Base-by-base conservation (phyloP, 2,113 vertebrate species). In the Oxyura jamaicensis region DNA sequence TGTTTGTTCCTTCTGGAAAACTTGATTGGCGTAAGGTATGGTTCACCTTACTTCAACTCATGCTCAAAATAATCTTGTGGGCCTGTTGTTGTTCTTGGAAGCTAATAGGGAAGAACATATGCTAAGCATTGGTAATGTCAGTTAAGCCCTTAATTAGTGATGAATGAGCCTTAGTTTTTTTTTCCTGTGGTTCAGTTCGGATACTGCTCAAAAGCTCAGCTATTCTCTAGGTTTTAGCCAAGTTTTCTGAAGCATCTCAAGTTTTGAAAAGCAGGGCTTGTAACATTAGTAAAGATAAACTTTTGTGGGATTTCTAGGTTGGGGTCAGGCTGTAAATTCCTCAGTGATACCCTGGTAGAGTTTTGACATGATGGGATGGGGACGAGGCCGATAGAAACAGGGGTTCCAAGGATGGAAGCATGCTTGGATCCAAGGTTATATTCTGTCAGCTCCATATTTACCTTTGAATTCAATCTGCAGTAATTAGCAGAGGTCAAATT, bases 71-170 rank as follows among this genome's bases (percentile, higher is more conserved):
- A 96, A 90, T 91, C 95, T 92, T 93, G 93, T 1, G 4, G 96
- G 88, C 29, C n/a, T 78, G 63, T 78, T 97, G 91, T 96, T 98
- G 96, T 96, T 97, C 95, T 97, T 98, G 98, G 98, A 98, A 96
- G 86, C 96, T 35, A 21, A 90, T 25, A 60, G 87, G 63, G 90
- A 97, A 83, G 92, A 87, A 89, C 97, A 97, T 98, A 96, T 98
- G 97, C 80, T 97, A 96, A 93, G 85, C 94, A 81, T 96, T 97
- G 97, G 84, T 33, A 82, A 83, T 90, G 94, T 95, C 80, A 91
- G 87, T 96, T 83, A 88, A 95, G 95, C 85, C 95, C 84, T 93
- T 96, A 91, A 92, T 93, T 94, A 93, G 95, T 76, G 87, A 95
- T 96, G 92, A 97, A 94, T 10, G 4, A 95, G 87, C 91, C 88